Evolutionary conservation across 2,113 vertebrate species (phyloP), one percentile per base, ranked within the genome.

Genomic region (Chamaea fasciata): DNA sequence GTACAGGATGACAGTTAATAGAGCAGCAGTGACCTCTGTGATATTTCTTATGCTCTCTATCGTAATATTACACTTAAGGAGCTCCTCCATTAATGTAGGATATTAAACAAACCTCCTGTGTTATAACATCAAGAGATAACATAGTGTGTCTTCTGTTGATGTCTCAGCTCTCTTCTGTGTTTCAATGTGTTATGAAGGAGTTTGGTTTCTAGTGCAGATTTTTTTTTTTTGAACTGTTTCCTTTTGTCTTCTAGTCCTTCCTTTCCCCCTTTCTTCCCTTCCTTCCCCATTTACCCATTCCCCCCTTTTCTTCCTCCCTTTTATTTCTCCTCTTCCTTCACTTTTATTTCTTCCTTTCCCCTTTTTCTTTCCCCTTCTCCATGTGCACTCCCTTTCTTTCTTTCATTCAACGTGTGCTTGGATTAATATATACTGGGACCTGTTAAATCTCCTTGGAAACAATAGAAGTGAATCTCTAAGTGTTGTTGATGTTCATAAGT

Each of bases 1-100:
- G 57, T 91, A 87, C 78, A 76, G 89, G 87, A 95, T 97, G 96
- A 96, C 96, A 97, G 95, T 92, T 98, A 96, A 96, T 97, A 98
- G 95, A 95, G 92, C 42, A 0, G 78, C 33, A 4, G 64, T 98
- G 97, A 97, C 96, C 96, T 97, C 94, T 23, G 81, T 42, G 75
- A 55, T 97, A 85, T 95, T 97, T 96, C 93, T 92, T 95, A 84
- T 91, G 82, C 78, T 95, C 79, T 93, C 67, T 91, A 27, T 95
- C 83, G 76, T 97, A 97, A 92, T 96, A 92, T 93, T 96, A 97
- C 88, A 93, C 96, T 96, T 97, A 96, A 97, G 96, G 82, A 97
- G 87, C 63, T 94, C 74, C 84, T 96, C 97, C 92, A 96, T 97
- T 97, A 98, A 97, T 97, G 86, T 89, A 94, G 90, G 89, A 89